Evolutionary conservation across 2,888 invertebrate species (phyloP), one percentile per base, ranked within the genome.

Genomic region (Coenonympha glycerion): DNA sequence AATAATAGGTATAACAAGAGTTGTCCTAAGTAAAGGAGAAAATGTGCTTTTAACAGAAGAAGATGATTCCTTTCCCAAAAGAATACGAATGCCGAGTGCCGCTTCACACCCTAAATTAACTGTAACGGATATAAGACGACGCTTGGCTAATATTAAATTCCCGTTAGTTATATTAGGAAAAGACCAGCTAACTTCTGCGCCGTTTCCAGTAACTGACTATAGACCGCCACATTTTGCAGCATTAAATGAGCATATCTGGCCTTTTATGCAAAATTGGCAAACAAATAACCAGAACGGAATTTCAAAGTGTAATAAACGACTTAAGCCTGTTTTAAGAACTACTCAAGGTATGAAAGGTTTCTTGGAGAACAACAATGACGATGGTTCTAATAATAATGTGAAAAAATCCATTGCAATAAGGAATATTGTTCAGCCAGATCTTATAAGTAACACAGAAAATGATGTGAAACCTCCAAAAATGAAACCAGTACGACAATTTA

Each of bases 261-360:
- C 83, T 15, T 85, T 74, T 61, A 85, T 85, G 85, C 31, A 60
- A 13, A 63, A 68, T 16, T 84, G 85, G 84, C 28, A 47, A 33
- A 47, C 49, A 24, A 28, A 39, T n/a, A n/a, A 52, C 24, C 52
- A 18, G 53, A 58, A 46, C 52, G 39, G 19, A 3, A 49, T 15
- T 47, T 33, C 21, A 28, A 46, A 37, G 19, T 3, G n/a, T 30
- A 41, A 16, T 15, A 31, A 21, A 19, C 21, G 13, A 8, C 3
- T 1, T 3, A 36, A 16, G 33, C 1, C 3, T 21, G 9, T 21
- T 3, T n/a, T 41, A 19, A 33, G 16, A 18, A 2, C 22, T n/a
- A 16, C 22, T n/a, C 34, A 24, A 24, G 24, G 19, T 2, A 19
- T 28, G 19, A 46, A 37, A 19, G 26, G 19, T 0, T 19, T 37